Evolutionary conservation across 2,113 vertebrate genomes (phyloP).

Genomic region (Mesembrinibis cayennensis): DNA sequence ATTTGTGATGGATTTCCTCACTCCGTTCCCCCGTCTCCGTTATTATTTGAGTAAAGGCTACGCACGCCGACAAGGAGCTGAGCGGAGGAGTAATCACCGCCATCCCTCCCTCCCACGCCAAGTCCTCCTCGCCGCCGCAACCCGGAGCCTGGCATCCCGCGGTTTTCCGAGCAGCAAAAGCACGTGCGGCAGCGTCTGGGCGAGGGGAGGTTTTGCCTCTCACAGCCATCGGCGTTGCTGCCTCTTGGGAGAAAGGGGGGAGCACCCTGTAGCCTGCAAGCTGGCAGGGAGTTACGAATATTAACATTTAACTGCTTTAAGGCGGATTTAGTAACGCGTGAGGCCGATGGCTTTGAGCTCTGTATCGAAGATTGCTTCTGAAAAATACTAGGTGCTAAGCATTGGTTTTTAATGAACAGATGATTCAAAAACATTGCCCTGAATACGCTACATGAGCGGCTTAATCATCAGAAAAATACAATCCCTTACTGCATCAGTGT

Average conservation of each 20-base stretch:
- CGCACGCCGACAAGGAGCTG: neutral
- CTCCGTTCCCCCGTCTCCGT: neutral
- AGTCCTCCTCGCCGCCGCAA: neutral
- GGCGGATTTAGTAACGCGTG: neutral
- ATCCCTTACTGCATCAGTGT: no score
- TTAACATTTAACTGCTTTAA: neutral
- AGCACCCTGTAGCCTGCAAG: neutral
- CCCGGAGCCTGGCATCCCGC: neutral
- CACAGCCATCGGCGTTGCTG: neutral
- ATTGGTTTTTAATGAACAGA: neutral
- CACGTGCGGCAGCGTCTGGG: neutral
- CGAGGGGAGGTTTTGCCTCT: neutral
- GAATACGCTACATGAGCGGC: accelerated
- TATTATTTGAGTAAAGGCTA: neutral
- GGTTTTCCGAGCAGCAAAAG: neutral
- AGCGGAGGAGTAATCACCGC: neutral
- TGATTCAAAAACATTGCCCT: neutral
- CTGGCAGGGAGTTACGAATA: neutral
- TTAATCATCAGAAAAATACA: neutral
- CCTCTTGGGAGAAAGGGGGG: neutral
- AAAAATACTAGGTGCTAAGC: neutral
- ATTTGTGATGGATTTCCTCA: neutral
- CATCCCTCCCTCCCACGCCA: neutral
- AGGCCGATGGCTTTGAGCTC: neutral
- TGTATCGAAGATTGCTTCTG: neutral